Conservation (phyloP, 2,797 vertebrate genomes). For the Pitangus sulphuratus region DNA sequence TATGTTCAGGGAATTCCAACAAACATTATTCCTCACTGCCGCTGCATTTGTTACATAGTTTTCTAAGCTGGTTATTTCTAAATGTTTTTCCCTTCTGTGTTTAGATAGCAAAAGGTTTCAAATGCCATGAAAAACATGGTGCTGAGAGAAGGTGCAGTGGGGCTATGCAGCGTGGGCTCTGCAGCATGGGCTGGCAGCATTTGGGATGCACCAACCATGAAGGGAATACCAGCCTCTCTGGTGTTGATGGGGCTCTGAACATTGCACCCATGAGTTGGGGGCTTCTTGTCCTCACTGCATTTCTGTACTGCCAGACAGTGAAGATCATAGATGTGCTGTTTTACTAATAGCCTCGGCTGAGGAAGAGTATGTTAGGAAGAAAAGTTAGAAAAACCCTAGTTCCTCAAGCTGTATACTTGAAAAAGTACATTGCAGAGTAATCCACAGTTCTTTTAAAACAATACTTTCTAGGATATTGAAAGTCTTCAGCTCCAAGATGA, state of each 20-base stretch:
- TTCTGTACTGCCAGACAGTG: neutral
- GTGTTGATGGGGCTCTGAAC: neutral
- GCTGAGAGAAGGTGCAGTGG: neutral
- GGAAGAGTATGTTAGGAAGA: neutral
- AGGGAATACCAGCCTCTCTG: neutral
- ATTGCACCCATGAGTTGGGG: accelerated
- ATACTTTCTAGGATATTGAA: neutral
- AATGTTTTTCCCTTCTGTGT: neutral
- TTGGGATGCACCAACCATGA: accelerated
- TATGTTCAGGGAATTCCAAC: slow-evolving; percentile 3
- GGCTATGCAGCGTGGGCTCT: accelerated
- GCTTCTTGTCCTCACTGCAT: neutral
- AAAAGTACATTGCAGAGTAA: neutral
- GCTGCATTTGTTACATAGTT: neutral
- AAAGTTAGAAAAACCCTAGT: neutral
- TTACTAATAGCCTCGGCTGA: accelerated
- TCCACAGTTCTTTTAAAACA: neutral
- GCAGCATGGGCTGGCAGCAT: accelerated
- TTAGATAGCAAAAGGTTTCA: neutral
- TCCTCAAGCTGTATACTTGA: neutral
- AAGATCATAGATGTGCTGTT: neutral
- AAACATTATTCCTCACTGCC: neutral
- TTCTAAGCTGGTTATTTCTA: slow-evolving; percentile 6
- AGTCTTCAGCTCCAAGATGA: neutral
- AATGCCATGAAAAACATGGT: neutral